phyloP scores from a whole-genome alignment of 2,797 vertebrate genomes.

The Intellagama lesueurii region DNA sequence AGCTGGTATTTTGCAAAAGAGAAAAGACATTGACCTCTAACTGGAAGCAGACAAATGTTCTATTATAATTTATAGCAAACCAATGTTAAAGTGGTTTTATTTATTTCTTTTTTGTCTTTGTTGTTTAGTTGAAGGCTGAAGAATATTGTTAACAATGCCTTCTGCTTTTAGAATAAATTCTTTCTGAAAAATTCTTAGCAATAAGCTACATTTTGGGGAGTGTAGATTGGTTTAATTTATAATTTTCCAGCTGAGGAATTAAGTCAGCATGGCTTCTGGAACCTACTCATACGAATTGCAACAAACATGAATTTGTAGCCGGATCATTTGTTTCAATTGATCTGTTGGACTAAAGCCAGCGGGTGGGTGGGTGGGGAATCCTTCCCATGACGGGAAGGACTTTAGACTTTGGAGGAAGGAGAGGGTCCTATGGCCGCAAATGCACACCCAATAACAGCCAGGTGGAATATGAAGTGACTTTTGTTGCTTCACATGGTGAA shows the following conservation, averaged over 20 bases:
- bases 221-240: background rate
- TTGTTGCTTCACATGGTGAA: too few relatives aligned
- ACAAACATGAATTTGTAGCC: background rate
- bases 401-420: too few relatives aligned
- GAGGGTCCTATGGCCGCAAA: too few relatives aligned
- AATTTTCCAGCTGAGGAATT: conserved; percentile 20
- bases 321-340: background rate
- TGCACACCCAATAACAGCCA: too few relatives aligned
- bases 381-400: too few relatives aligned
- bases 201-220: background rate
- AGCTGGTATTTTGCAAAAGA: conserved; percentile 50
- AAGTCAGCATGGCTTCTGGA: conserved; percentile 13
- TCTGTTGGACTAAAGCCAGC: background rate
- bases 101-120: conserved; percentile 45
- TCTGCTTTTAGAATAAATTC: conserved; percentile 1
- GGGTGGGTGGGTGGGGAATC: background rate
- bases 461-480: too few relatives aligned
- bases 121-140: conserved; percentile 17
- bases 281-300: background rate
- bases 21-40: conserved; percentile 55
- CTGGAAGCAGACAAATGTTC: conserved; percentile 49
- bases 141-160: background rate
- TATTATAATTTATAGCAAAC: conserved; percentile 41
- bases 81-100: conserved; percentile 45
- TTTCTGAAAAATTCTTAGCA: background rate